Conservation (phyloP, 2,797 vertebrate species). For the Characodon lateralis region DNA sequence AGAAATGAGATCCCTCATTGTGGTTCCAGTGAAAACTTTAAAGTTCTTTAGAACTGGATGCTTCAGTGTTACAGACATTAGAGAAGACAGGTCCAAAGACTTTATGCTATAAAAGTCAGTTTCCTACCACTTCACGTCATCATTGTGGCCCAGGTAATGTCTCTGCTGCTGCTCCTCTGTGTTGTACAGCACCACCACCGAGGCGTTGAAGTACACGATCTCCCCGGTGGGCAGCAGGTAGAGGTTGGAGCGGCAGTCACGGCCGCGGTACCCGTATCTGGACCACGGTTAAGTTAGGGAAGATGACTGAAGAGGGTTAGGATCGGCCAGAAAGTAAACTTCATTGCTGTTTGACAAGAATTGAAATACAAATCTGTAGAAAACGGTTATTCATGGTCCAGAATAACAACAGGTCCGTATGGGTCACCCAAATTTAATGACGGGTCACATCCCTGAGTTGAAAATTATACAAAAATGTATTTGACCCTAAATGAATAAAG, state of each 20-base stretch:
- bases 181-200: conserved; percentile 90
- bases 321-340: neutral
- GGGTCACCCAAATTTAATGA: no score
- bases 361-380: neutral
- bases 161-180: conserved; percentile 90
- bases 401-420: no score
- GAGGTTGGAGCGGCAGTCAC: conserved; percentile 91
- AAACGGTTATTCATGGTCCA: no score
- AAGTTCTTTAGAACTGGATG: neutral
- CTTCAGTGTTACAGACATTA: neutral
- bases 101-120: neutral
- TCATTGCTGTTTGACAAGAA: neutral
- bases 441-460: no score
- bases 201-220: conserved; percentile 92
- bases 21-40: neutral
- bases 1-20: neutral
- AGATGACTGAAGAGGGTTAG: neutral
- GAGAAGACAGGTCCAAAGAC: neutral
- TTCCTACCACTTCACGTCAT: conserved; percentile 92
- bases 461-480: no score
- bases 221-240: conserved; percentile 92
- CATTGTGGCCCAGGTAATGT: conserved; percentile 92
- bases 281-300: conserved; percentile 55
- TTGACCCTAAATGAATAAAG: neutral
- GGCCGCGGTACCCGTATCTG: conserved; percentile 91